Conservation (phyloP, 2,888 invertebrate species). For the Pheosia tremula region DNA sequence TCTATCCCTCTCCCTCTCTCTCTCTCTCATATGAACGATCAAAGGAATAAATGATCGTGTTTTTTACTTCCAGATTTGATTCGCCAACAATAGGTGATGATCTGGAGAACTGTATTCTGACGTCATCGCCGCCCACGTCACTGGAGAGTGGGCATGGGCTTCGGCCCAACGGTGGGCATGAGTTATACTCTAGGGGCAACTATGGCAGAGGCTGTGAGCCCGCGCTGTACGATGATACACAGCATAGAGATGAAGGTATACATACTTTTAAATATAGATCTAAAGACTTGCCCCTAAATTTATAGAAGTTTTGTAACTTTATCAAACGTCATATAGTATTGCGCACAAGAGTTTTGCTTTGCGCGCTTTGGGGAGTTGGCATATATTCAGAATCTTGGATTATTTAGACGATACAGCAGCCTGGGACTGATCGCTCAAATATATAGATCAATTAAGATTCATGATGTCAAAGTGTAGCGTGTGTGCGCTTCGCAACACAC, state of each 20-base stretch:
- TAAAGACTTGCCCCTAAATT: background rate
- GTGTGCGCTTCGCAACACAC: too few species aligned
- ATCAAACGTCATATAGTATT: too few species aligned
- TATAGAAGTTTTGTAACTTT: background rate
- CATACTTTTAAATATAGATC: slow-evolving; percentile 2
- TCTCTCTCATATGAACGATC: too few species aligned
- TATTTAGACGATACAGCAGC: too few species aligned
- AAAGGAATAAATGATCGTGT: too few species aligned
- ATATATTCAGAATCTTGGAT: too few species aligned
- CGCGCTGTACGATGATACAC: slow-evolving; percentile 78
- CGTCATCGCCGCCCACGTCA: slow-evolving; percentile 85
- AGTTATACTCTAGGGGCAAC: slow-evolving; percentile 92
- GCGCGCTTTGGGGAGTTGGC: too few species aligned
- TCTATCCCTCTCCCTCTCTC: too few species aligned
- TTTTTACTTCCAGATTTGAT: slow-evolving; percentile 83
- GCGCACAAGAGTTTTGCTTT: too few species aligned
- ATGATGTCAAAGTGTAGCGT: too few species aligned
- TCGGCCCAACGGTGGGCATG: slow-evolving; percentile 87
- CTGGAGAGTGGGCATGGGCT: slow-evolving; percentile 86
- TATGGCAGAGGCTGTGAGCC: slow-evolving; percentile 93
- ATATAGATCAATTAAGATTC: too few species aligned
- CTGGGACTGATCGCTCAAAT: too few species aligned
- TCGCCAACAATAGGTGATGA: slow-evolving; percentile 86
- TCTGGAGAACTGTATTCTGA: slow-evolving; percentile 90
- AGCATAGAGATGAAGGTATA: slow-evolving; percentile 57